Conservation (phyloP, 2,888 invertebrate species). For the Sphaeridia pumilis region DNA sequence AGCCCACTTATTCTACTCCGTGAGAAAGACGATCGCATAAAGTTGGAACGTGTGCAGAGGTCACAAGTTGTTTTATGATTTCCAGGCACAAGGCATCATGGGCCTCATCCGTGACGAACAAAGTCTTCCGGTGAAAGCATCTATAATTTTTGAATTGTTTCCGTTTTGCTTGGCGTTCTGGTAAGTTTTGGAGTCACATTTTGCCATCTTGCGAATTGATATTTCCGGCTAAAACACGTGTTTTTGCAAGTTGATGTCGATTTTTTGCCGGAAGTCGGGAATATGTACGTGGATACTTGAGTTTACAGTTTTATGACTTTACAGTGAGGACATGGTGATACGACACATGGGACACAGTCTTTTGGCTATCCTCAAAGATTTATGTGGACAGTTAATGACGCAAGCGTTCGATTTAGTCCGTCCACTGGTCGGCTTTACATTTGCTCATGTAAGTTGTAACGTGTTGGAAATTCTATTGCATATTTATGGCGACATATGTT, state of each 20-base stretch:
- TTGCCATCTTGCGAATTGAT: background rate
- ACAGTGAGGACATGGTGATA: slow-evolving; percentile 73
- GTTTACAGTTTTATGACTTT: slow-evolving; percentile 23
- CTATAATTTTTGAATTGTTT: slow-evolving; percentile 88
- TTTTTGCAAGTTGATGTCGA: too few species aligned
- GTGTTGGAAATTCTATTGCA: too few species aligned
- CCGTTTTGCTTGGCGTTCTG: slow-evolving; percentile 96
- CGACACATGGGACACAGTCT: slow-evolving; percentile 80
- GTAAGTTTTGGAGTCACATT: slow-evolving; percentile 44
- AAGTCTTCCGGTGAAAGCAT: slow-evolving; percentile 75
- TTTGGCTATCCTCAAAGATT: slow-evolving; percentile 75
- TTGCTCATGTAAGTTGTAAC: slow-evolving; percentile 80
- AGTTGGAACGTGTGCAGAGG: too few species aligned
- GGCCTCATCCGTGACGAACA: slow-evolving; percentile 79
- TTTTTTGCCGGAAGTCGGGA: too few species aligned
- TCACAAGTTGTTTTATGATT: too few species aligned
- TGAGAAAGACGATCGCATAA: too few species aligned
- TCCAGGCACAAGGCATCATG: slow-evolving; percentile 39
- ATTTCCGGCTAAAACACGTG: too few species aligned
- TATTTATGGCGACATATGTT: too few species aligned
- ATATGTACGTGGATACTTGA: too few species aligned
- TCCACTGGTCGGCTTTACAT: slow-evolving; percentile 86
- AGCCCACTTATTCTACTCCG: too few species aligned
- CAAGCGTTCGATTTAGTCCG: slow-evolving; percentile 84
- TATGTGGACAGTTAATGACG: slow-evolving; percentile 78